These are phyloP conservation scores for Monarcha castaneiventris DNA, from an alignment of 2,113 vertebrate species.

Conservation along the genomic window DNA sequence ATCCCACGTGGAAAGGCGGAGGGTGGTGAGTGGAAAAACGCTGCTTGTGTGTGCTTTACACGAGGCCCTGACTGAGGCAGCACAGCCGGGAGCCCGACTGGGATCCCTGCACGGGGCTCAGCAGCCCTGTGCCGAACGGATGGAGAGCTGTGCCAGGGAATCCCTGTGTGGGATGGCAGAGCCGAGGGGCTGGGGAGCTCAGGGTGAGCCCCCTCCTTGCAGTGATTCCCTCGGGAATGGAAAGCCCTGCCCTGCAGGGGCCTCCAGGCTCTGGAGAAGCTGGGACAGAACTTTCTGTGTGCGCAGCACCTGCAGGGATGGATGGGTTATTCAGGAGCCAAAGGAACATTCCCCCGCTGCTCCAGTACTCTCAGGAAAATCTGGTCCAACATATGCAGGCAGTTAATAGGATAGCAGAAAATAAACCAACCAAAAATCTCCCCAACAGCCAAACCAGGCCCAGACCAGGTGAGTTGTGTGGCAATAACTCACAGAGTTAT, in stretches of 20 bases:
- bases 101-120: neutral
- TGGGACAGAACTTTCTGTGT: neutral
- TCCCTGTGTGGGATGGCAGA: neutral
- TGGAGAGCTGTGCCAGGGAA: neutral
- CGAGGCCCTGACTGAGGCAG: neutral
- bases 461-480: accelerated
- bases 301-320: neutral
- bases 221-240: accelerated
- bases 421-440: too few species aligned
- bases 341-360: neutral
- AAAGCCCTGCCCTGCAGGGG: neutral
- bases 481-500: accelerated
- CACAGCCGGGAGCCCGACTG: neutral
- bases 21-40: accelerated
- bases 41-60: accelerated
- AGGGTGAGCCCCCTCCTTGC: accelerated
- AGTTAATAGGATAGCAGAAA: accelerated
- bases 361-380: neutral
- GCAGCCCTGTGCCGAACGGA: neutral
- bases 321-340: neutral
- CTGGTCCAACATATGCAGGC: accelerated
- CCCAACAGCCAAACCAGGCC: neutral
- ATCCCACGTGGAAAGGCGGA: accelerated
- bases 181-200: neutral
- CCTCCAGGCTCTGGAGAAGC: accelerated